Percentiles rank a stretch among this genome's conserved stretches.
Conservation (phyloP, 92 coral and sea anemone species). For the Phenganax marumi region DNA sequence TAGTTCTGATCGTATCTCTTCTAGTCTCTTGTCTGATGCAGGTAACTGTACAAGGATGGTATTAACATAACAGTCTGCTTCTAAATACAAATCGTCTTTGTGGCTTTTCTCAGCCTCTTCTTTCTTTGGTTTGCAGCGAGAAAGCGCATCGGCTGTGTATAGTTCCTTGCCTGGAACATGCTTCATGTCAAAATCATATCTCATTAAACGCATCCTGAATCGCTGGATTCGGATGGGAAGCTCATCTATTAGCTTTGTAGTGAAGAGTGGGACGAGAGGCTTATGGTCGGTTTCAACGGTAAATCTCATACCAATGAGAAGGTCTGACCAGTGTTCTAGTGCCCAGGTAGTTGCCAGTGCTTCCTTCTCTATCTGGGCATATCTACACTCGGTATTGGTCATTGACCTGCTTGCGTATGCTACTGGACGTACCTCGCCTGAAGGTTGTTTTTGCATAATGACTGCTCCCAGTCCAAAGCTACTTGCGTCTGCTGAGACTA, state of each 20-base stretch:
- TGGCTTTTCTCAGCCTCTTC: not conserved
- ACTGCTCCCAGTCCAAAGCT: not conserved
- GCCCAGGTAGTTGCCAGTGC: conserved; percentile 34
- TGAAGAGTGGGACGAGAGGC: conserved; percentile 54
- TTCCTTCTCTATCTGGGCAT: conserved; percentile 29
- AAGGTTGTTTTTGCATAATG: too few relatives aligned
- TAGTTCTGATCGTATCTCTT: conserved; percentile 38
- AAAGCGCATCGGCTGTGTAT: conserved; percentile 40
- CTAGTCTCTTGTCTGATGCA: not conserved
- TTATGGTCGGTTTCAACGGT: conserved; percentile 57
- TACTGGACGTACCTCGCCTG: conserved; percentile 29
- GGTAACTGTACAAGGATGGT: not conserved
- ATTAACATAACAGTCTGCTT: conserved; percentile 26
- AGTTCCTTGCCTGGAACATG: conserved; percentile 46
- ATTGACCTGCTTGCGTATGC: conserved; percentile 62
- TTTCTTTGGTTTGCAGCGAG: conserved; percentile 32
- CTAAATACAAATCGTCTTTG: not conserved
- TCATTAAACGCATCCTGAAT: too few relatives aligned
- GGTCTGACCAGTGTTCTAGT: conserved; percentile 49
- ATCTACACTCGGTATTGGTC: conserved; percentile 59
- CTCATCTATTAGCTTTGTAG: conserved; percentile 61
- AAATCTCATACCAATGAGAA: conserved; percentile 49
- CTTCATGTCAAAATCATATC: too few relatives aligned
- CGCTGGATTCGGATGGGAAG: conserved; percentile 18
- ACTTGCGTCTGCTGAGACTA: conserved; percentile 1